Evolutionary conservation across 2,797 vertebrate species (phyloP), one percentile per base, ranked within the genome.

Genomic region (Yasuhikotakia modesta): DNA sequence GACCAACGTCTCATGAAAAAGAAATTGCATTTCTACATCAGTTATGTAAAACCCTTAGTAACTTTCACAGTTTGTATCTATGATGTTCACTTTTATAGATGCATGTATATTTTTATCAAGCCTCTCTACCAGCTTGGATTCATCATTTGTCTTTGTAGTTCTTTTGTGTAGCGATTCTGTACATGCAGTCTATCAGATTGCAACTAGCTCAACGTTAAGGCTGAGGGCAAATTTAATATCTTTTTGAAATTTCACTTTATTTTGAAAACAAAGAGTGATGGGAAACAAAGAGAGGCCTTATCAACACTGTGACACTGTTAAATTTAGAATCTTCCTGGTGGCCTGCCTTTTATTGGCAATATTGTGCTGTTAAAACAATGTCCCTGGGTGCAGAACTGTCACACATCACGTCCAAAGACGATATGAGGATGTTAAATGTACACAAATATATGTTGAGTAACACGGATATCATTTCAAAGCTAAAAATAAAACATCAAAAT

Each of bases 261-360:
- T 79, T 68, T 79, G 60, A 71, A 70, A 69, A 70, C 70, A 61
- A 45, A 58, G 22, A 53, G 35, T 66, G 52, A 74, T 39, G 48
- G 21, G 22, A 46, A 39, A 79, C 74, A 82, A 82, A 79, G 55
- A 53, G 46, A 79, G 77, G 63, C 68, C 68, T 64, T 78, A 65
- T 74, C 73, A 74, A 66, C 70, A 75, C 57, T 67, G 67, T 50
- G 46, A 60, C 63, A 66, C 27, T n/a, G n/a, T 35, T 72, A 78
- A 69, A 84, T 78, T 74, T 79, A 82, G 60, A 75, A 69, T 19
- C 12, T 57, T 79, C 46, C 77, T 73, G 43, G 32, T 73, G 39
- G 46, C 45, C 57, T 76, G 60, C 58, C 21, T 75, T 73, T 45
- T 79, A 72, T 69, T 79, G 48, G 67, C 70, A 70, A 78, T 63